These are phyloP conservation scores for Molorchus minor DNA, from an alignment of 2,888 invertebrate species.

Conservation along the genomic window DNA sequence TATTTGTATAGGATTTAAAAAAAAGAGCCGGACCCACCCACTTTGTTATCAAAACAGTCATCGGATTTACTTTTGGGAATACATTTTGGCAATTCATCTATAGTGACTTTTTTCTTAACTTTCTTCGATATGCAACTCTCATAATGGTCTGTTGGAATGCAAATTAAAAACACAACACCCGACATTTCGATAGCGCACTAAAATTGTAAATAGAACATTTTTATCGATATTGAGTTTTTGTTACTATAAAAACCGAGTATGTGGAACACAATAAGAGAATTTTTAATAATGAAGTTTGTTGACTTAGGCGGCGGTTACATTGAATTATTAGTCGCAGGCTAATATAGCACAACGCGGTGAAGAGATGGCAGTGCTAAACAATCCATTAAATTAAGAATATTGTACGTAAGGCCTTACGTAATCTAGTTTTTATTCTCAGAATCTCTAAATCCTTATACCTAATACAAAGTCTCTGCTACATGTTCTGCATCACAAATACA, in stretches of 20 bases:
- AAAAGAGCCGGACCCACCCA: conserved; percentile 16
- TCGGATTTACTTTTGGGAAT: conserved; percentile 9
- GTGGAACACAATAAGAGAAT: not conserved
- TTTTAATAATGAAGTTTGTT: no score
- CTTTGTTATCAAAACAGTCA: conserved; percentile 4
- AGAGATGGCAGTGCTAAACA: no score
- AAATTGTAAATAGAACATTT: not conserved
- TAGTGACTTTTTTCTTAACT: conserved; percentile 42
- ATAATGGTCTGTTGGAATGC: conserved; percentile 66
- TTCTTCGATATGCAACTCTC: conserved; percentile 56
- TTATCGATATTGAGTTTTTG: not conserved
- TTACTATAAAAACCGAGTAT: not conserved
- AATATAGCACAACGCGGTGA: no score
- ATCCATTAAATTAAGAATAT: no score
- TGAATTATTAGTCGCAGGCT: no score
- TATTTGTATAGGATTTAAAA: conserved; percentile 1
- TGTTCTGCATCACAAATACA: no score
- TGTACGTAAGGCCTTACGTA: no score
- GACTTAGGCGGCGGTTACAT: no score
- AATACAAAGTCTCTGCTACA: no score
- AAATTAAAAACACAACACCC: conserved; percentile 69
- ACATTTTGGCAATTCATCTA: conserved; percentile 30
- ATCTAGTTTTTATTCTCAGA: no score
- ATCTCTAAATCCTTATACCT: no score
- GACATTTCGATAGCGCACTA: conserved; percentile 58